These are phyloP conservation scores for Chrysina gloriosa DNA, from an alignment of 2,888 invertebrate genomes.

Conservation along the genomic window DNA sequence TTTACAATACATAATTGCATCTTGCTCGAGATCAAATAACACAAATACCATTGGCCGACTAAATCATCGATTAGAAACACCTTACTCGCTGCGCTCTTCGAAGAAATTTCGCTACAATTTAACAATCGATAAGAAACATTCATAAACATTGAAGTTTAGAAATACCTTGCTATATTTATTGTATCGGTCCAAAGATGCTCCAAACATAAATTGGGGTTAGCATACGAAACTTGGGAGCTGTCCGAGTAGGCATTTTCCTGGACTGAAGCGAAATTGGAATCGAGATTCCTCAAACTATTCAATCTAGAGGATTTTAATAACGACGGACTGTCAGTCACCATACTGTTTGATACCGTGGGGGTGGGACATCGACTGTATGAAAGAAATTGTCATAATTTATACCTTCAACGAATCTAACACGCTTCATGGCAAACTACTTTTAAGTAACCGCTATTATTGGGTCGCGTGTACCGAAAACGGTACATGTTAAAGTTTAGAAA, in stretches of 20 bases:
- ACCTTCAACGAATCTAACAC: no score
- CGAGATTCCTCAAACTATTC: slow-evolving; percentile 51
- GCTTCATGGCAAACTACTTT: no score
- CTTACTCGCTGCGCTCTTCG: slow-evolving; percentile 73
- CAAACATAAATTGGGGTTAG: slow-evolving; percentile 85
- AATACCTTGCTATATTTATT: slow-evolving; percentile 45
- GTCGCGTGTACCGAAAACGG: no score
- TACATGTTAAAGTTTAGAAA: no score
- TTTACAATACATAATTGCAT: slow-evolving; percentile 77
- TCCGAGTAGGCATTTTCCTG: slow-evolving; percentile 63
- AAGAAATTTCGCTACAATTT: slow-evolving; percentile 61
- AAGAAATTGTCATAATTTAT: slow-evolving; percentile 7
- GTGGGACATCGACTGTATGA: slow-evolving; percentile 67
- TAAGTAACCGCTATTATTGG: no score
- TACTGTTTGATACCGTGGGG: slow-evolving; percentile 59
- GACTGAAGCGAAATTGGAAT: slow-evolving; percentile 47
- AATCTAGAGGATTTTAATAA: slow-evolving; percentile 54
- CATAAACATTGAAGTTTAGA: neutral
- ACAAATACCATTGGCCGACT: slow-evolving; percentile 85
- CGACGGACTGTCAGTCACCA: slow-evolving; percentile 56
- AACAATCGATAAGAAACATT: neutral
- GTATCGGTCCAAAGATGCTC: slow-evolving; percentile 92
- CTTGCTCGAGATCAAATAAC: slow-evolving; percentile 76
- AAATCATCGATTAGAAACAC: slow-evolving; percentile 89
- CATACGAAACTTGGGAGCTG: slow-evolving; percentile 55